Base-by-base conservation (phyloP, 2,113 vertebrate genomes). In the Lepisosteus oculatus region DNA sequence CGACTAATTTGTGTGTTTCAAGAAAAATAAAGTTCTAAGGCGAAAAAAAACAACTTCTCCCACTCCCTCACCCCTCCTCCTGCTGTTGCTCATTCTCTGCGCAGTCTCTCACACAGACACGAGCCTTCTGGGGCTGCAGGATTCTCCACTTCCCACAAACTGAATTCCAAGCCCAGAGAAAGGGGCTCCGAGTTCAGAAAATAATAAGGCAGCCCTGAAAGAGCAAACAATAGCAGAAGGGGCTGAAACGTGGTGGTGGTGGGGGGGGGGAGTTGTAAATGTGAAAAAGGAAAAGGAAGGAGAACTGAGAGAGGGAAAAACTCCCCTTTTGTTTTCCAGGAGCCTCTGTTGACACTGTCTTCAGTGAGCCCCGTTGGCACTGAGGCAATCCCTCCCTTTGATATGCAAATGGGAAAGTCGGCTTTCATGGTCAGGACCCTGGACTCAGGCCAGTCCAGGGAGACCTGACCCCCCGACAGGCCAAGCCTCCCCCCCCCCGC, bases 401-500 rank as follows among this genome's bases (percentile, higher is more conserved):
- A 93, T 92, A 93, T 95, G 91, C 82, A 93, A 92, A 94, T 90
- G 3, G 69, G 64, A 76, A 85, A 89, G 87, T 92, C 43, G 84
- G 87, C 86, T 91, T 91, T 92, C 85, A 90, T 90, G 83, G 84
- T 74, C 85, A 86, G 87, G 85, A 90, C 79, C 45, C 78, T 91
- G 90, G 89, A 83, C 51, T 3, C 54, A 3, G 8, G 85, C 92
- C 92, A 93, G 92, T 82, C 70, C 47, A 1, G 9, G 47, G 47
- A 9, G 9, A 5, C 47, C 5, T 51, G 47, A 5, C 5, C 47
- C 47, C 47, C 47, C 1, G 47, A 9, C 47, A 51, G 47, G 9
- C 29, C 5, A 51, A 51, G 5, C 47, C 47, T 9, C 47, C 47
- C 47, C 9, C 47, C 47, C 47, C 8, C 47, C 47, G 4, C 47